Evolutionary conservation across 2,113 vertebrate genomes (phyloP).

Genomic region (Chloebia gouldiae): DNA sequence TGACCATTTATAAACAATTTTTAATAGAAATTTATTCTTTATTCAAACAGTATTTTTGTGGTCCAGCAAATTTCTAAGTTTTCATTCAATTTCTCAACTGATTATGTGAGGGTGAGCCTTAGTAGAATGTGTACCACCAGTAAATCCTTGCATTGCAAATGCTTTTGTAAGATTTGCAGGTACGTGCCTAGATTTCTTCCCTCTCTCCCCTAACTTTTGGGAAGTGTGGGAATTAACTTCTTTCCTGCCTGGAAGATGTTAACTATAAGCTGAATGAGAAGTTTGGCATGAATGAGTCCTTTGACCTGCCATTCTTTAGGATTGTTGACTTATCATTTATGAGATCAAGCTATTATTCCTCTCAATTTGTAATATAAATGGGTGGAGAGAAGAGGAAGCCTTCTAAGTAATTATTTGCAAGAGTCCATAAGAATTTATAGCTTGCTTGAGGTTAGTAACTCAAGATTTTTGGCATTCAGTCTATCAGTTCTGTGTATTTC

Average conservation of each 20-base stretch:
- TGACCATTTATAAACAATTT: background rate
- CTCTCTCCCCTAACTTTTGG: background rate
- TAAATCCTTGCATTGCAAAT: background rate
- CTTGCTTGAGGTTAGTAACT: background rate
- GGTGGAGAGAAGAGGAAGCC: background rate
- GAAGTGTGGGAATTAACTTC: background rate
- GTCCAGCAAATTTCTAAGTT: background rate
- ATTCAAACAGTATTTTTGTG: background rate
- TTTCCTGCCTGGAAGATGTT: background rate
- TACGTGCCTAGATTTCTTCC: background rate
- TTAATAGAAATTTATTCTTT: background rate
- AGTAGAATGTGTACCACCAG: background rate
- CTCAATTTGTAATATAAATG: background rate
- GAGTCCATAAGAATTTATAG: background rate
- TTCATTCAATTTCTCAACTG: background rate
- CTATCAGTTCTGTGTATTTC: background rate
- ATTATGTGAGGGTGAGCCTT: background rate
- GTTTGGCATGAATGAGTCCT: background rate
- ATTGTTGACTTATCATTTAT: background rate
- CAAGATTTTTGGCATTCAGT: background rate
- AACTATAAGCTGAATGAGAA: background rate
- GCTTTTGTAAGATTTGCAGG: background rate
- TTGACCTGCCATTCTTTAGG: background rate
- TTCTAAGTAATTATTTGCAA: background rate
- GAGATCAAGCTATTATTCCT: background rate